Conservation (phyloP, 1,140 invertebrate genomes). For the Eciton burchellii region DNA sequence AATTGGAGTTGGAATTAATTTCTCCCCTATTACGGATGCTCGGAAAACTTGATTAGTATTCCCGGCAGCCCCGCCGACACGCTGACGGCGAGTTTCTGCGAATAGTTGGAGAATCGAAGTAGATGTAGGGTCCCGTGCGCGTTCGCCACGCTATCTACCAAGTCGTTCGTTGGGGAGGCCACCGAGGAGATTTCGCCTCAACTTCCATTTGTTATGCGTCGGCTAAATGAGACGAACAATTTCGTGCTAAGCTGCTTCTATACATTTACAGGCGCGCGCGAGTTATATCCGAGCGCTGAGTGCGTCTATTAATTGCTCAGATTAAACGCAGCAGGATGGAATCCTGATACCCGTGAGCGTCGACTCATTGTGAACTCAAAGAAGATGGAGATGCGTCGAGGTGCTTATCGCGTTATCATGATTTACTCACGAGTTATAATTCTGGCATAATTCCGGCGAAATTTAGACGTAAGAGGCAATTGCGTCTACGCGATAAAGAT, state of each 20-base stretch:
- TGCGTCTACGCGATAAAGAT: not conserved
- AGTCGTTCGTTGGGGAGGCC: conserved; percentile 4
- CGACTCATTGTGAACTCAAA: not conserved
- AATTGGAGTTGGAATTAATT: conserved; percentile 79
- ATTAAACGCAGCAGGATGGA: not conserved
- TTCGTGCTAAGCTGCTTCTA: conserved; percentile 39
- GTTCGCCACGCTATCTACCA: conserved; percentile 52
- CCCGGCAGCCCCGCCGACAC: conserved; percentile 63
- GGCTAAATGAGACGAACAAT: conserved; percentile 59
- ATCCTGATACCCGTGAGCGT: not conserved
- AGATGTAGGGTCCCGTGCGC: conserved; percentile 47
- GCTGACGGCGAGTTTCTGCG: conserved; percentile 71
- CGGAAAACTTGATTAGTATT: conserved; percentile 76
- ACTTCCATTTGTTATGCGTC: conserved; percentile 56
- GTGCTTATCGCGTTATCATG: not conserved
- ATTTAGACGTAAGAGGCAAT: not conserved
- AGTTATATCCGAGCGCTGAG: conserved; percentile 2
- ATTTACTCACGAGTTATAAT: not conserved
- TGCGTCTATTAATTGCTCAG: conserved; percentile 13
- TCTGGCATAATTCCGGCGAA: not conserved
- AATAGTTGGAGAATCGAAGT: conserved; percentile 70
- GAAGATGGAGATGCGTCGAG: not conserved
- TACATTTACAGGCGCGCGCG: not conserved
- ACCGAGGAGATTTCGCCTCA: conserved; percentile 37
- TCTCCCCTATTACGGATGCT: conserved; percentile 65